Percentiles rank a stretch among this genome's conserved stretches.
phyloP scores from a whole-genome alignment of 2,797 vertebrate species.

The Sus cebifrons region DNA sequence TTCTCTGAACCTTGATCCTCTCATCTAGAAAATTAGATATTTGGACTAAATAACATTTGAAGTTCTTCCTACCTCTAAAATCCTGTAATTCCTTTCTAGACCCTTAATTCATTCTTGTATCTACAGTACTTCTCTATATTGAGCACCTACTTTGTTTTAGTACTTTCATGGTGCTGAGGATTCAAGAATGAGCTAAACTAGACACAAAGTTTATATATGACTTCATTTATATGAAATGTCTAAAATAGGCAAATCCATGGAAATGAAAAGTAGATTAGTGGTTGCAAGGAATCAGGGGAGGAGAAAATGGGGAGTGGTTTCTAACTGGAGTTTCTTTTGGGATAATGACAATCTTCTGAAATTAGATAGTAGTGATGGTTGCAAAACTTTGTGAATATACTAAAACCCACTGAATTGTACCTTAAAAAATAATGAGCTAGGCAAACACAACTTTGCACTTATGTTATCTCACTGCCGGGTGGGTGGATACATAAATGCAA shows the following conservation, averaged over 20 bases:
- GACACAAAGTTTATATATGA: not conserved
- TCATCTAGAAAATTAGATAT: constrained; percentile 54
- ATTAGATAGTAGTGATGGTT: constrained; percentile 40
- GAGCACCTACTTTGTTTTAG: constrained; percentile 27
- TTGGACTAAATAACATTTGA: constrained; percentile 54
- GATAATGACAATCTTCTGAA: constrained; percentile 17
- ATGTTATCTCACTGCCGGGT: not conserved
- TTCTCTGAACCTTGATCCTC: constrained; percentile 59
- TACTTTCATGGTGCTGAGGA: not conserved
- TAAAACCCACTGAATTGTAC: constrained; percentile 46
- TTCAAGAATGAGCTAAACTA: constrained; percentile 51
- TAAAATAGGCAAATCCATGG: constrained; percentile 22
- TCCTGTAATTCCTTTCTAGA: constrained; percentile 14
- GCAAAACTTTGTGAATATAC: not conserved
- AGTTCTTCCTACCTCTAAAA: constrained; percentile 25
- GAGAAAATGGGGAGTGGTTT: constrained; percentile 10
- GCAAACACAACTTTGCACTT: constrained; percentile 28
- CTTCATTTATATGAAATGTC: not conserved
- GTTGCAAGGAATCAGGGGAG: not conserved
- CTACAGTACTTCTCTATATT: not conserved
- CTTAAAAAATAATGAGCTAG: not conserved
- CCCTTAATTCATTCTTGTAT: constrained; percentile 38
- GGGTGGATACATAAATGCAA: constrained; percentile 12
- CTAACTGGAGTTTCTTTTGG: constrained; percentile 17
- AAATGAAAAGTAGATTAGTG: not conserved